These are phyloP conservation scores for Myiotriccus ornatus DNA, from an alignment of 2,797 vertebrate species.

Conservation along the genomic window DNA sequence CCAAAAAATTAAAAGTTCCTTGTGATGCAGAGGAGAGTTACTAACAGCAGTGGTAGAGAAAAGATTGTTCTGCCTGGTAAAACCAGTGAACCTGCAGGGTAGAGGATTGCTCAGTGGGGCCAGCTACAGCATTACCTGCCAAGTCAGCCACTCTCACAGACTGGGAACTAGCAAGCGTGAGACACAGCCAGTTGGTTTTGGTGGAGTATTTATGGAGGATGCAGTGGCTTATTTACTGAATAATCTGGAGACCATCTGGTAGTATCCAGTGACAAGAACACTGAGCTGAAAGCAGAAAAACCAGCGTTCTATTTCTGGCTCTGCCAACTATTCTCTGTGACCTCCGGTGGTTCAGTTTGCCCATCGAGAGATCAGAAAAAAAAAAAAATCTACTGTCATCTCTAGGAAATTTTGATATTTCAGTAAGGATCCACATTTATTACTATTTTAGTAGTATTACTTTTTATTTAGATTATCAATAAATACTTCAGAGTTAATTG, in stretches of 20 bases:
- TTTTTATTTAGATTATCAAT: background rate
- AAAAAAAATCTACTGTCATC: background rate
- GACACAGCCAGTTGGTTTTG: constrained; percentile 66
- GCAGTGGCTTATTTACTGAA: constrained; percentile 69
- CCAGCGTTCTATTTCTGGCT: constrained; percentile 52
- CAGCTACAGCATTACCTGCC: constrained; percentile 36
- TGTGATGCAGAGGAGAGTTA: background rate
- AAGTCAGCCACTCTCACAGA: constrained; percentile 45
- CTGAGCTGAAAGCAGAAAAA: constrained; percentile 43
- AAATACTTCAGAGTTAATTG: background rate
- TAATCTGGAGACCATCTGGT: constrained; percentile 69
- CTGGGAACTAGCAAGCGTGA: constrained; percentile 59
- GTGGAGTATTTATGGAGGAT: constrained; percentile 63
- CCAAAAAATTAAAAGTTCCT: background rate
- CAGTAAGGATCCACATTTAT: background rate
- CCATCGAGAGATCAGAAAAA: background rate
- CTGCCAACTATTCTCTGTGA: constrained; percentile 26
- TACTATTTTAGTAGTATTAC: background rate
- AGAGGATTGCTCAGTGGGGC: background rate
- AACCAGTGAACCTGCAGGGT: background rate
- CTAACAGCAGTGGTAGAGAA: background rate
- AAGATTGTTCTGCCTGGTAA: background rate
- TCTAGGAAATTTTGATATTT: background rate
- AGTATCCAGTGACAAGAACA: constrained; percentile 60
- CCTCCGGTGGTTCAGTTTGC: constrained; percentile 41